Evolutionary conservation across 2,113 vertebrate genomes (phyloP).

Genomic region (Polypterus senegalus): DNA sequence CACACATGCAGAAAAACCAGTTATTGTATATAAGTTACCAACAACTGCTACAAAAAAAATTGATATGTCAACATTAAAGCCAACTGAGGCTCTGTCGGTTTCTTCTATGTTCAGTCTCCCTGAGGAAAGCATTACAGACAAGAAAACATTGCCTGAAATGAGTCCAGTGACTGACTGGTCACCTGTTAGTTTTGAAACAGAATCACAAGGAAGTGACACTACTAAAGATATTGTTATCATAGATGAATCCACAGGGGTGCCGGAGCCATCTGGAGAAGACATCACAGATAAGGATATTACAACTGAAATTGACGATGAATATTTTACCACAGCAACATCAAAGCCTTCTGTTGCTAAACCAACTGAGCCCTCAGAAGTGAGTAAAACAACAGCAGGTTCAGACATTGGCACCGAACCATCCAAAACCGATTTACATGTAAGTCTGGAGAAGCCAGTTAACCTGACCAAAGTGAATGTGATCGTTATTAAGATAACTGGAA

Average conservation of each 20-base stretch:
- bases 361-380: constrained; percentile 30
- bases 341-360: constrained; percentile 27
- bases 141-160: neutral
- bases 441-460: constrained; percentile 22
- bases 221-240: constrained; percentile 42
- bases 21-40: constrained; percentile 35
- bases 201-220: constrained; percentile 36
- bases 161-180: constrained; percentile 21
- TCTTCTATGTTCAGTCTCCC: too few species aligned
- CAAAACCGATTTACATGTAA: constrained; percentile 23
- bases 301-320: constrained; percentile 51
- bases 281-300: constrained; percentile 27
- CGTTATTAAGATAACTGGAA: constrained; percentile 50
- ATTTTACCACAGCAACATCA: constrained; percentile 42
- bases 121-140: constrained; percentile 15
- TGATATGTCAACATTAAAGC: constrained; percentile 2
- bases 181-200: constrained; percentile 31
- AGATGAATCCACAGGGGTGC: constrained; percentile 34
- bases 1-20: constrained; percentile 20
- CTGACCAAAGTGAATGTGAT: constrained; percentile 48
- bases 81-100: neutral
- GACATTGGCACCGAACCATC: constrained; percentile 9
- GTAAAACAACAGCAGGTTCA: constrained; percentile 34
- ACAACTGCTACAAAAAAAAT: constrained; percentile 14
- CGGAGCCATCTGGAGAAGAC: constrained; percentile 25